A percentile compares a stretch with the other conserved stretches of the same genome.
Evolutionary conservation across 2,888 invertebrate genomes (phyloP).

Genomic region (Drosophila fulvimacula): DNA sequence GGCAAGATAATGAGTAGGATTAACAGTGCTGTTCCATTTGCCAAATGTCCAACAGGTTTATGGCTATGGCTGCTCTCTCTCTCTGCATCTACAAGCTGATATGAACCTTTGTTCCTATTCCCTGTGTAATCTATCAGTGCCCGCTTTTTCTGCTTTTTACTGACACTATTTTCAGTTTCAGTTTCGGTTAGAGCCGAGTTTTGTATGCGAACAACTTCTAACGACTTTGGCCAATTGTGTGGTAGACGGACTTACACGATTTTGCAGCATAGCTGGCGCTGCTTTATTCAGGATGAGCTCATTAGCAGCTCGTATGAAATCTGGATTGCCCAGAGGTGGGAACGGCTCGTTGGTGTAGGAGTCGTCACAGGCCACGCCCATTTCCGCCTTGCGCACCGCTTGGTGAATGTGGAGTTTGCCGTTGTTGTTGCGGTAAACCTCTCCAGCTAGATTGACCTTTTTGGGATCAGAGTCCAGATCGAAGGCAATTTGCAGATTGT

Average conservation of each 20-base stretch:
- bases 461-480: conserved; percentile 28
- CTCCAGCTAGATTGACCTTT: conserved; percentile 43
- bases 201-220: not conserved
- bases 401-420: conserved; percentile 30
- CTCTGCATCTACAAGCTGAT: not conserved
- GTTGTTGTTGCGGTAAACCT: conserved; percentile 23
- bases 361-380: conserved; percentile 35
- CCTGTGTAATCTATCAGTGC: not conserved
- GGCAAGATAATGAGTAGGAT: conserved; percentile 14
- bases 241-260: conserved; percentile 36
- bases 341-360: conserved; percentile 21
- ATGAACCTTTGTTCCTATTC: not conserved
- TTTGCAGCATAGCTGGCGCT: conserved; percentile 24
- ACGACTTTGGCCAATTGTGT: not conserved
- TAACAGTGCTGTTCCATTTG: conserved; percentile 8
- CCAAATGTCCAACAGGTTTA: not conserved
- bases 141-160: not conserved
- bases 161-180: too few species aligned
- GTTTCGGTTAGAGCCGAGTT: not conserved
- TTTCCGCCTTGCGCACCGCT: conserved; percentile 42
- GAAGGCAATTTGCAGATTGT: conserved; percentile 27
- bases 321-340: conserved; percentile 45
- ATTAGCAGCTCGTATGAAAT: conserved; percentile 35
- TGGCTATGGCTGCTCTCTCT: too few species aligned
- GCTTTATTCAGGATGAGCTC: conserved; percentile 42